Evolutionary conservation across 2,797 vertebrate species (phyloP), one percentile per base, ranked within the genome.

Genomic region (Saxicola maurus): DNA sequence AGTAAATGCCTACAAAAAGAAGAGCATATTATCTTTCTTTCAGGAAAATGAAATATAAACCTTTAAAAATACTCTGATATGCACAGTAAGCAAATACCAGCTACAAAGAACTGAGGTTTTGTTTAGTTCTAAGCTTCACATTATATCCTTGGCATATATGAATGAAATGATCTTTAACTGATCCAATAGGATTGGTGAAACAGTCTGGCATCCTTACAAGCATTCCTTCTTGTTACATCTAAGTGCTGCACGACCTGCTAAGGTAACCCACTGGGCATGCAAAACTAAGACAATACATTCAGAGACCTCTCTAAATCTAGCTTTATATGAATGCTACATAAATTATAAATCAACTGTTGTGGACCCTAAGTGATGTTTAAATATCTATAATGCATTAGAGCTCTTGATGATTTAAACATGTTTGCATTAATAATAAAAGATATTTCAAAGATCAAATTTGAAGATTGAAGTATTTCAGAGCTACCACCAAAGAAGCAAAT

Each of bases 331-430:
- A 93, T 72, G 69, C 37, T 49, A 83, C 57, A 90, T 90, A 57
- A 94, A 91, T 92, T 92, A 92, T 94, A 73, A 76, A 91, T 86
- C 75, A 92, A 40, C 78, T 83, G 62, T 62, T 74, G 66, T 68
- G 61, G 87, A 89, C 37, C 43, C n/a, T 84, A 91, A 84, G 79
- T 68, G 73, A 81, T 75, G 74, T 57, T 93, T 93, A 94, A 94
- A 89, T 92, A 92, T 84, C 82, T 82, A 87, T 91, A 95, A 91
- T 82, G 76, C 80, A 94, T 83, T 73, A 91, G 35, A 89, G 80
- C 13, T 30, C 72, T 61, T 75, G 60, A 91, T 75, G 82, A 82
- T 91, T 94, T 86, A 87, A 94, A 82, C 82, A 79, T 56, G 64
- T 53, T 30, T 60, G 60, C 78, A 93, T 94, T 65, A 91, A 87